Conservation (phyloP, 2,888 invertebrate species). For the Nezara viridula region DNA sequence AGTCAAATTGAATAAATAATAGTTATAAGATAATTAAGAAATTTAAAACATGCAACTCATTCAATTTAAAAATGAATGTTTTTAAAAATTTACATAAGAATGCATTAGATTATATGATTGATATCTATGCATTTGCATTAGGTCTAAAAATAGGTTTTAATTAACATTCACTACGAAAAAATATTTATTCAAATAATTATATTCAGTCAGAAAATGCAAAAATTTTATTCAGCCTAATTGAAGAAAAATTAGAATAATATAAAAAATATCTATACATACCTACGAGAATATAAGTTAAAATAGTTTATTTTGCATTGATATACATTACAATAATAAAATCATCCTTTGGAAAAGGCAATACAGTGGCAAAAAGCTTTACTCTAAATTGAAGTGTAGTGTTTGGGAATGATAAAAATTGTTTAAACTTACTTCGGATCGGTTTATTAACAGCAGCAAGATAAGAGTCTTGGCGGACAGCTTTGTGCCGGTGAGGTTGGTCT, state of each 20-base stretch:
- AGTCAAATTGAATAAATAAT: neutral
- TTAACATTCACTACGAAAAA: neutral
- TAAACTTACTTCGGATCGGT: conserved; percentile 63
- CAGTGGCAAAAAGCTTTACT: conserved; percentile 49
- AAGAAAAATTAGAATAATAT: too few species aligned
- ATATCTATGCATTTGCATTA: neutral
- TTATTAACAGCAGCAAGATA: conserved; percentile 70
- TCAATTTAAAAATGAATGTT: neutral
- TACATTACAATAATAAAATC: neutral
- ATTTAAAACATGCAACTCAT: conserved; percentile 35
- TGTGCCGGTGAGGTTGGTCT: conserved; percentile 67
- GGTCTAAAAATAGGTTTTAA: neutral
- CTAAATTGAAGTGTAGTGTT: neutral
- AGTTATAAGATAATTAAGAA: neutral
- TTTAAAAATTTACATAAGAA: neutral
- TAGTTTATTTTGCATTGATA: neutral
- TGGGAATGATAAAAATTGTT: neutral
- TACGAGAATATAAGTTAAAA: neutral
- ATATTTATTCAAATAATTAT: neutral
- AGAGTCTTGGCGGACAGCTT: conserved; percentile 71
- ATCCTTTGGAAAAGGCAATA: conserved; percentile 43
- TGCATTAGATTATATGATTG: neutral
- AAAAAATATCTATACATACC: neutral
- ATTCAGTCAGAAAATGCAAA: neutral
- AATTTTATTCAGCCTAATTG: conserved; percentile 5